Conservation (phyloP, 2,797 vertebrate species). For the Brotula barbata region DNA sequence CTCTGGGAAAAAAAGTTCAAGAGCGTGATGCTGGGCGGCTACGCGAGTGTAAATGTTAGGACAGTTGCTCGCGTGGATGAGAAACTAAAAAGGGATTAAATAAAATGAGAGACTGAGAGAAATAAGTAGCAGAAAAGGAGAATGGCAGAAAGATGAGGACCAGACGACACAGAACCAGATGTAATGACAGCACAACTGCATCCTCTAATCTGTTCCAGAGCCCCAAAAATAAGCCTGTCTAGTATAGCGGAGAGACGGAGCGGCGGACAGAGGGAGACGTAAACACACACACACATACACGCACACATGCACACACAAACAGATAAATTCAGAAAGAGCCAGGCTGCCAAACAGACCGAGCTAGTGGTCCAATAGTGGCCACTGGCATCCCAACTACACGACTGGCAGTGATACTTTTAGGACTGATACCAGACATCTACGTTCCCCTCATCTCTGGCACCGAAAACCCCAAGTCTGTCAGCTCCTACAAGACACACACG, state of each 20-base stretch:
- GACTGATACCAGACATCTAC: conserved; percentile 19
- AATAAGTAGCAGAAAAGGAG: neutral
- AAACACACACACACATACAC: conserved; percentile 9
- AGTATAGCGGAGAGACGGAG: neutral
- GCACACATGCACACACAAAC: conserved; percentile 5
- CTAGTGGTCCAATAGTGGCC: conserved; percentile 22
- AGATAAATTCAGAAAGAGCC: conserved; percentile 24
- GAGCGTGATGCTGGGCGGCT: neutral
- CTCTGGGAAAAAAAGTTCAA: conserved; percentile 2
- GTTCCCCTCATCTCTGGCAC: conserved; percentile 22
- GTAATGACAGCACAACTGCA: conserved; percentile 5
- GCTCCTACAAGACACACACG: conserved; percentile 10
- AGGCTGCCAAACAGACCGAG: conserved; percentile 8
- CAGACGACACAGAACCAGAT: conserved; percentile 3
- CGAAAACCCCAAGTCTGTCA: conserved; percentile 30
- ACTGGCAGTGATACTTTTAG: conserved; percentile 9
- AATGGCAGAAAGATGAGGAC: conserved; percentile 3
- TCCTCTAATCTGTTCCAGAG: conserved; percentile 32
- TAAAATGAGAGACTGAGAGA: neutral
- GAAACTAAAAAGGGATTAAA: conserved; percentile 14
- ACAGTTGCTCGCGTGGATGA: neutral
- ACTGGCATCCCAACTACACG: conserved; percentile 17
- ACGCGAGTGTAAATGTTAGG: no score
- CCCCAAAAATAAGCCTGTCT: conserved; percentile 28
- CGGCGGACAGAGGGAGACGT: neutral